Evolutionary conservation across 2,888 invertebrate genomes (phyloP), one percentile per base, ranked within the genome.

Genomic region (Anthrax anthrax): DNA sequence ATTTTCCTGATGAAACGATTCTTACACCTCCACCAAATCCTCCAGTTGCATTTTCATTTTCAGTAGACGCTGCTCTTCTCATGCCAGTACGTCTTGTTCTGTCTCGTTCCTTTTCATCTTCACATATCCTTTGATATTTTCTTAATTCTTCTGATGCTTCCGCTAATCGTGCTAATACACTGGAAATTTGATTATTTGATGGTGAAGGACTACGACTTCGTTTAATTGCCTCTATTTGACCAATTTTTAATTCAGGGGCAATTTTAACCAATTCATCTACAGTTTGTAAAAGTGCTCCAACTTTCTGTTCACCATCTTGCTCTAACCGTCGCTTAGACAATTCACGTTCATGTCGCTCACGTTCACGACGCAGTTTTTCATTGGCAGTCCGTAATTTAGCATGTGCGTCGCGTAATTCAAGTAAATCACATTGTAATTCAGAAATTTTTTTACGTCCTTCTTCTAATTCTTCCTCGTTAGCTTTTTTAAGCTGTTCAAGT

Each of bases 371-470:
- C 52, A 92, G 71, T 60, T 91, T 89, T 60, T 92, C 92, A 63
- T 90, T 91, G 27, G 90, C 87, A 5, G 90, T 90, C 47, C 91
- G 74, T 52, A 92, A 66, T 64, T 91, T 91, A 3, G 91, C 90
- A 64, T 92, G 91, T 18, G 90, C 90, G 65, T 92, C 92, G 23
- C 91, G 75, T 44, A 92, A 65, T 66, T 92, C 92, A 44, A 91
- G 65, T 40, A 92, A 70, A 69, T 92, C 91, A 60, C 86, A 87
- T 64, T 91, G 91, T 41, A 91, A 63, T 70, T 91, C 82, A 6
- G 77, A 67, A 54, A 85, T 77, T 73, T 91, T 91, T 61, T 83
- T 81, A 60, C 84, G 84, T 43, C 84, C 86, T 61, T 91, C 90
- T 55, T 88, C 85, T 56, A 88, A 85, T 62, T 92, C 91, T 64